These are phyloP conservation scores for Heliconius hermathena DNA, from an alignment of 1,140 invertebrate species.

Conservation along the genomic window DNA sequence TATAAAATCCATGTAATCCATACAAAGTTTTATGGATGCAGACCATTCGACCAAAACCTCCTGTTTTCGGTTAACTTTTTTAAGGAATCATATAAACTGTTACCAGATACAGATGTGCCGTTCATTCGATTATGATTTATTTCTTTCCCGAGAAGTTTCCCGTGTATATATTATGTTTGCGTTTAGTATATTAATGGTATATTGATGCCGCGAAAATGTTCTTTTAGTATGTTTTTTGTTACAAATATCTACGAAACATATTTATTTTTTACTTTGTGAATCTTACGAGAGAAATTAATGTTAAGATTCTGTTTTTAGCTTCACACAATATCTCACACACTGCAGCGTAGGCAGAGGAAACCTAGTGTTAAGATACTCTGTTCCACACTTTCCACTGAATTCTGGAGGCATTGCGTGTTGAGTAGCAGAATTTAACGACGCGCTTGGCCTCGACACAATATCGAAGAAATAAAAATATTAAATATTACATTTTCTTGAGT, in stretches of 20 bases:
- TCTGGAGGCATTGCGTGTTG: no score
- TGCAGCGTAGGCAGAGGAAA: no score
- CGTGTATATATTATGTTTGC: background rate
- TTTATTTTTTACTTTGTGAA: no score
- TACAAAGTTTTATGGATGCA: constrained; percentile 26
- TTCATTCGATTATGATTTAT: constrained; percentile 2
- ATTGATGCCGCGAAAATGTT: background rate
- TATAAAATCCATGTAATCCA: constrained; percentile 30
- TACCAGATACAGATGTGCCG: background rate
- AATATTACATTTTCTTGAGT: no score
- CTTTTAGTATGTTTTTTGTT: background rate
- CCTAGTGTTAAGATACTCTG: no score
- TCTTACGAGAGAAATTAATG: no score
- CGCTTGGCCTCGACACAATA: no score
- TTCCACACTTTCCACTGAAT: no score
- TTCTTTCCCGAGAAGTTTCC: background rate
- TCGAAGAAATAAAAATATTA: no score
- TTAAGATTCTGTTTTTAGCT: background rate
- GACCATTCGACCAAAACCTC: constrained; percentile 22
- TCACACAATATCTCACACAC: no score
- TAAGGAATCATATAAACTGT: constrained; percentile 18
- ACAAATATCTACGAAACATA: background rate
- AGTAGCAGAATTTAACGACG: no score
- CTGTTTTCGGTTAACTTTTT: constrained; percentile 20
- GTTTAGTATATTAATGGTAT: background rate